phyloP scores from a whole-genome alignment of 1,140 invertebrate genomes.

The Zelostemma sp. region DNA sequence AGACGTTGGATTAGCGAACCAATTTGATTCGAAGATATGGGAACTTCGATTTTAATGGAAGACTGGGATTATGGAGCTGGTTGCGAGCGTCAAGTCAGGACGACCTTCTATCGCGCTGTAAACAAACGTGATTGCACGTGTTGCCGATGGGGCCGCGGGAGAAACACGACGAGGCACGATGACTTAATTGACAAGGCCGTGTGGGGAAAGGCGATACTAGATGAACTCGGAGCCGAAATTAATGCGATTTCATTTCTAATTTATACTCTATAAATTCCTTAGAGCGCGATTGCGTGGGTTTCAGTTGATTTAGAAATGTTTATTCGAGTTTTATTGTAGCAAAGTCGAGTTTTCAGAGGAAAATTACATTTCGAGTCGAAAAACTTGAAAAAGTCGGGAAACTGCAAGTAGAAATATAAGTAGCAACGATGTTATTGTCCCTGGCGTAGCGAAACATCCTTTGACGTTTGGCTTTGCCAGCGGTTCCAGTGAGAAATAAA shows the following conservation, averaged over 20 bases:
- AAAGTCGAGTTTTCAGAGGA: too few species aligned
- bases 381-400: too few species aligned
- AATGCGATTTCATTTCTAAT: too few species aligned
- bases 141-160: constrained; percentile 23
- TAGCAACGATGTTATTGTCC: too few species aligned
- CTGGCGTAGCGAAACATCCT: too few species aligned
- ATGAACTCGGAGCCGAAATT: too few species aligned
- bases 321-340: not conserved
- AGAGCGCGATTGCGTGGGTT: too few species aligned
- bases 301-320: not conserved
- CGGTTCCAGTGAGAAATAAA: too few species aligned
- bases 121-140: constrained; percentile 47
- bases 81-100: constrained; percentile 9
- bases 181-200: constrained; percentile 32
- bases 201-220: not conserved
- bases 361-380: too few species aligned
- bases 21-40: constrained; percentile 29
- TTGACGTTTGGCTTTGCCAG: too few species aligned
- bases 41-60: constrained; percentile 7
- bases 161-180: constrained; percentile 23
- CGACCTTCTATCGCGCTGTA: constrained; percentile 21
- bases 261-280: too few species aligned
- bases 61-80: constrained; percentile 13
- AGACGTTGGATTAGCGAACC: constrained; percentile 21
- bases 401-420: too few species aligned